Percentiles rank a stretch among this genome's conserved stretches.
Conservation (phyloP, 2,797 vertebrate genomes). For the Pygocentrus nattereri region DNA sequence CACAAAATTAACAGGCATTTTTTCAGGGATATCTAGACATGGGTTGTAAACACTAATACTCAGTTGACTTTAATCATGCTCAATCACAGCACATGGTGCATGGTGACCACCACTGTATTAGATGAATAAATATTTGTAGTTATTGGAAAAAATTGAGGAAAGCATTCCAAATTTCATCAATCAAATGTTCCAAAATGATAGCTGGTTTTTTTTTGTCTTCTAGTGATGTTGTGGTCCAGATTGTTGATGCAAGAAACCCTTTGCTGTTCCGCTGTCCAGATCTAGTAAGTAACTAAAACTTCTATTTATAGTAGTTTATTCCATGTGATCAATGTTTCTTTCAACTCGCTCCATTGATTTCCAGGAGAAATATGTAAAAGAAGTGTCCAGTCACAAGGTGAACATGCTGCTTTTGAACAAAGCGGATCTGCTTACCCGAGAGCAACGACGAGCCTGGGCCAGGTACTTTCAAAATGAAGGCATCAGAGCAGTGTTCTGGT, state of each 20-base stretch:
- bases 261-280: slow-evolving; percentile 94
- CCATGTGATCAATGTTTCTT: neutral
- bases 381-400: slow-evolving; percentile 86
- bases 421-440: slow-evolving; percentile 88
- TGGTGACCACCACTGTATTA: no score
- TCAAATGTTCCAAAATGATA: no score
- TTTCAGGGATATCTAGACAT: no score
- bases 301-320: neutral
- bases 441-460: slow-evolving; percentile 90
- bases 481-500: slow-evolving; percentile 93
- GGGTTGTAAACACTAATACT: no score
- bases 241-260: slow-evolving; percentile 95
- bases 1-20: no score
- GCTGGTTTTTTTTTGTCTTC: slow-evolving; percentile 56
- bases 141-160: no score
- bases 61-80: no score
- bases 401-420: slow-evolving; percentile 96
- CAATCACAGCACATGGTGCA: no score
- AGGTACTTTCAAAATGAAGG: slow-evolving; percentile 87
- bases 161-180: no score
- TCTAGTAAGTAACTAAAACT: slow-evolving; percentile 82
- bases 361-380: slow-evolving; percentile 91
- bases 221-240: slow-evolving; percentile 95
- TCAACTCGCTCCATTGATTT: slow-evolving; percentile 16
- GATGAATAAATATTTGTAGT: no score